Conservation (phyloP, 2,113 vertebrate genomes). For the Oxyruncus cristatus region DNA sequence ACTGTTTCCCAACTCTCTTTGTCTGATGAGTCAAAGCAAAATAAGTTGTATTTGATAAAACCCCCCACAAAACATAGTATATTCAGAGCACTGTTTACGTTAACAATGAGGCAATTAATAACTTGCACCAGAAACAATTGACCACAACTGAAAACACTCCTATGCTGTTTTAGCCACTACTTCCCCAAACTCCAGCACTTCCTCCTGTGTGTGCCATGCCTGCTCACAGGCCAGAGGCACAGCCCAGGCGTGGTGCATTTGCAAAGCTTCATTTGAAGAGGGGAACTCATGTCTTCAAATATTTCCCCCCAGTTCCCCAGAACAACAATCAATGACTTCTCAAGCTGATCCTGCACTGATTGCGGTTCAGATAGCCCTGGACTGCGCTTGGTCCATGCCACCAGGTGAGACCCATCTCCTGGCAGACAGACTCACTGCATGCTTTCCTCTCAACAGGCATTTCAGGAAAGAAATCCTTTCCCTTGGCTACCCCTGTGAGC, state of each 20-base stretch:
- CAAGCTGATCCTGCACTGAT: fast-evolving
- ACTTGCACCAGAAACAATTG: background rate
- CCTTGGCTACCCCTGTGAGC: background rate
- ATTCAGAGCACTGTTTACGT: background rate
- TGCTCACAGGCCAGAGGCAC: background rate
- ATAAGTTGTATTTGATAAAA: background rate
- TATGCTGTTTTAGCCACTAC: background rate
- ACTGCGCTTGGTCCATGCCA: background rate
- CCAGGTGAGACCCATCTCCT: background rate
- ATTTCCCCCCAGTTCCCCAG: background rate
- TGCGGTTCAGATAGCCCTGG: background rate
- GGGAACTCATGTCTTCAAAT: background rate
- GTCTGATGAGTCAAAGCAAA: background rate
- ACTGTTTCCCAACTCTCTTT: background rate
- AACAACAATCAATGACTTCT: background rate
- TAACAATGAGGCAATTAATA: slow-evolving; percentile 14
- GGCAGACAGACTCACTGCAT: background rate
- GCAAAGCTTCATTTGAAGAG: background rate
- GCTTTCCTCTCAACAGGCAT: background rate
- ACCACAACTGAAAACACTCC: background rate
- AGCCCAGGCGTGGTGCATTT: background rate
- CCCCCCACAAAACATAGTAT: background rate
- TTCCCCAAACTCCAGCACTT: slow-evolving; percentile 26
- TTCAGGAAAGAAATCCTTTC: background rate
- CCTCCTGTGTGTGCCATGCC: background rate